These are phyloP conservation scores for Cylindroiulus punctatus DNA, from an alignment of 2,888 invertebrate species.

Conservation along the genomic window DNA sequence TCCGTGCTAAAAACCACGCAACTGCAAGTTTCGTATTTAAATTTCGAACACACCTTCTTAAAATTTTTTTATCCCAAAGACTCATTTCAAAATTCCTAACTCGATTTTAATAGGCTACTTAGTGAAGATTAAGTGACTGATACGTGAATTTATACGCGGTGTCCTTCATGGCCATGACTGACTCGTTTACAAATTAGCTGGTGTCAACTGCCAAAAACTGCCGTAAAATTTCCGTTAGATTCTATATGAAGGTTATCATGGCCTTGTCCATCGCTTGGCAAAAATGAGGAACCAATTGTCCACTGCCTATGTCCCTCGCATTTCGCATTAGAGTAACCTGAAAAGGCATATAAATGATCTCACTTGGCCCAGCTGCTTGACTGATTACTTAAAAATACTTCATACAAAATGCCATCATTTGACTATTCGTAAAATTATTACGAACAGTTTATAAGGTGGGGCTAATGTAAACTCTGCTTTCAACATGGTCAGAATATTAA, in stretches of 20 bases:
- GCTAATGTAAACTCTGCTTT: too few relatives aligned
- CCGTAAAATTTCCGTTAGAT: constrained; percentile 5
- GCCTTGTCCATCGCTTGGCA: neutral
- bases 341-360: neutral
- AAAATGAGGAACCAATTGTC: constrained; percentile 2
- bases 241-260: neutral
- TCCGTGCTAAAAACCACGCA: neutral
- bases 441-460: too few relatives aligned
- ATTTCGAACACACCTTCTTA: constrained; percentile 20
- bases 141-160: neutral
- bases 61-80: neutral
- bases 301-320: neutral
- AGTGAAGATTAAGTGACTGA: neutral
- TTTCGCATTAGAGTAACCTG: neutral
- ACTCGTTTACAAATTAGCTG: constrained; percentile 29
- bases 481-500: too few relatives aligned
- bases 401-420: too few relatives aligned
- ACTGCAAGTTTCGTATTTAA: neutral
- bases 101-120: constrained; percentile 1
- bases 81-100: neutral
- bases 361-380: too few relatives aligned
- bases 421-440: too few relatives aligned
- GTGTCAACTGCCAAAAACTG: constrained; percentile 30
- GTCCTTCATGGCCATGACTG: constrained; percentile 28
- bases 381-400: too few relatives aligned